Percentiles rank a stretch among this genome's conserved stretches.
These are phyloP conservation scores for Oeneis ivallda DNA, from an alignment of 2,888 invertebrate genomes.

Conservation along the genomic window DNA sequence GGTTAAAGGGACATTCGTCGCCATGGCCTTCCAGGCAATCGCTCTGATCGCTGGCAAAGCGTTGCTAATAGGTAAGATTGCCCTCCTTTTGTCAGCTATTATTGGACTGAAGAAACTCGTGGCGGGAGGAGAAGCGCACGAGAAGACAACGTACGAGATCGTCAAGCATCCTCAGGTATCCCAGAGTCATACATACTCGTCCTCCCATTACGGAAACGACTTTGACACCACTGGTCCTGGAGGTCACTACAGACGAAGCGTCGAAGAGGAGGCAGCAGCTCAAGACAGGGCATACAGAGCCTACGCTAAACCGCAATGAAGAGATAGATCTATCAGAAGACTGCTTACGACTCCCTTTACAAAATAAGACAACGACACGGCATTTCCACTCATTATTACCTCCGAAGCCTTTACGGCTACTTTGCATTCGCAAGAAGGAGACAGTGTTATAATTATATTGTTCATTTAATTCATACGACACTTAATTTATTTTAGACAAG, in stretches of 20 bases:
- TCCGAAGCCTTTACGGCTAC: slow-evolving; percentile 48
- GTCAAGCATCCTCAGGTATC: slow-evolving; percentile 92
- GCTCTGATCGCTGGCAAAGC: slow-evolving; percentile 91
- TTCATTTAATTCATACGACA: slow-evolving; percentile 50
- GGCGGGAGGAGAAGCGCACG: slow-evolving; percentile 84
- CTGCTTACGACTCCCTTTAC: slow-evolving; percentile 67
- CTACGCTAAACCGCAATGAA: slow-evolving; percentile 70
- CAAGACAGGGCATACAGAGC: slow-evolving; percentile 84
- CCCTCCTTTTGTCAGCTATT: slow-evolving; percentile 88
- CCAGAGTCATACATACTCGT: slow-evolving; percentile 88
- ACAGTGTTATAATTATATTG: slow-evolving; percentile 47
- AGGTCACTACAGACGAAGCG: slow-evolving; percentile 82
- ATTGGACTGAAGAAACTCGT: slow-evolving; percentile 91
- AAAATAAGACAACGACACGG: slow-evolving; percentile 59
- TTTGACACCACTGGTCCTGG: slow-evolving; percentile 81
- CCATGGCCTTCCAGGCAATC: slow-evolving; percentile 88
- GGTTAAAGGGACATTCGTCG: slow-evolving; percentile 87
- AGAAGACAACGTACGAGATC: slow-evolving; percentile 92
- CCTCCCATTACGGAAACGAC: slow-evolving; percentile 84
- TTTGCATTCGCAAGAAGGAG: slow-evolving; percentile 52
- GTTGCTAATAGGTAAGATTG: slow-evolving; percentile 91
- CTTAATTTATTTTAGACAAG: slow-evolving; percentile 38
- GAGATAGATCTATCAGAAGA: slow-evolving; percentile 37
- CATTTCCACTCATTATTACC: slow-evolving; percentile 36
- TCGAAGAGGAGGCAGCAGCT: slow-evolving; percentile 82